These are phyloP conservation scores for Ophiothrix spiculata DNA, from an alignment of 35 echinoderm and acorn worm genomes.

Conservation along the genomic window DNA sequence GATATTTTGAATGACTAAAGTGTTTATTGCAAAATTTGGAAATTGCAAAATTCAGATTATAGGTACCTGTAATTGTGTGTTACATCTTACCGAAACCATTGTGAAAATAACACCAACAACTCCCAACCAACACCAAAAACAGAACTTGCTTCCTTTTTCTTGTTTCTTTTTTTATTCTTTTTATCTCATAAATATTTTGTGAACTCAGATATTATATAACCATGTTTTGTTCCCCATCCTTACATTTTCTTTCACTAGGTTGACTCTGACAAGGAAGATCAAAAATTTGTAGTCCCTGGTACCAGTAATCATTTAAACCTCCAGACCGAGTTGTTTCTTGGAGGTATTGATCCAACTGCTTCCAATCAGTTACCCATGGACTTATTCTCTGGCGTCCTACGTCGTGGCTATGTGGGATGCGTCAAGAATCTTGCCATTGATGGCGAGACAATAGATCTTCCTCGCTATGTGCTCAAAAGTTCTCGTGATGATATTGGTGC, in stretches of 20 bases:
- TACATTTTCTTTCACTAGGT: background rate
- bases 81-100: background rate
- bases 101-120: background rate
- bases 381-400: slow-evolving; percentile 57
- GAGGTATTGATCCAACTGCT: slow-evolving; percentile 60
- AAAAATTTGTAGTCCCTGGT: slow-evolving; percentile 51
- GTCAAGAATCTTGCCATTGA: slow-evolving; percentile 76
- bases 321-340: slow-evolving; percentile 58
- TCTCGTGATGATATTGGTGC: slow-evolving; percentile 44
- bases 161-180: background rate
- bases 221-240: background rate
- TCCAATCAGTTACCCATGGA: slow-evolving; percentile 56
- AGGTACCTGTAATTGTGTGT: too few relatives aligned
- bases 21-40: too few relatives aligned
- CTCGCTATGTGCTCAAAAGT: slow-evolving; percentile 33
- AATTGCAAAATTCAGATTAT: too few relatives aligned
- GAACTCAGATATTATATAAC: background rate
- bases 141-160: background rate
- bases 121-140: background rate
- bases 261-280: background rate
- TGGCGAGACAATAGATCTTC: slow-evolving; percentile 52
- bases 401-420: slow-evolving; percentile 86
- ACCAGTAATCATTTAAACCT: slow-evolving; percentile 73
- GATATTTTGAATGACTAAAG: too few relatives aligned
- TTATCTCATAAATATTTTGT: too few relatives aligned